Conservation (phyloP, 1,140 invertebrate species). For the Conus betulinus region DNA sequence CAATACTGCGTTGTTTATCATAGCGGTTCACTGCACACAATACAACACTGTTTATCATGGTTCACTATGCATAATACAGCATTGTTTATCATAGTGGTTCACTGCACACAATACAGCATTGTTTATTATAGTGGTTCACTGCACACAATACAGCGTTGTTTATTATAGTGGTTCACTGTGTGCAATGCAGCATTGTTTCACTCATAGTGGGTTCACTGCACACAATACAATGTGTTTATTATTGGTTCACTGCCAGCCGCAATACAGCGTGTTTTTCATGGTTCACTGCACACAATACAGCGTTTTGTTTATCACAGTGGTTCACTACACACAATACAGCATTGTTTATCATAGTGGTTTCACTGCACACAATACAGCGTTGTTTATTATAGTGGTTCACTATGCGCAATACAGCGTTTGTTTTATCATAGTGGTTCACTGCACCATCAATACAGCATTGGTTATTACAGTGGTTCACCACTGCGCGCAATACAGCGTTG, state of each 20-base stretch:
- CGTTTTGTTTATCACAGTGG: neutral
- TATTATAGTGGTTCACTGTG: no score
- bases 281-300: no score
- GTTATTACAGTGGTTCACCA: conserved; percentile 62
- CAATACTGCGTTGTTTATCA: neutral
- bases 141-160: neutral
- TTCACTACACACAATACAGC: neutral
- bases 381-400: neutral
- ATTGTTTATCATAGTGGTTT: no score
- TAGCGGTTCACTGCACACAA: conserved; percentile 67
- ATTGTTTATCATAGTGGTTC: neutral
- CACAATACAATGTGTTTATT: neutral
- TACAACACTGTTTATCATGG: conserved; percentile 33
- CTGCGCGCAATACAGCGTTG: no score
- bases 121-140: no score
- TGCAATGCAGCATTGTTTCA: no score
- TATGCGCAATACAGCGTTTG: conserved; percentile 50
- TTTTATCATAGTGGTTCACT: no score
- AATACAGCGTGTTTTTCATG: conserved; percentile 60
- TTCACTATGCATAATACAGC: neutral
- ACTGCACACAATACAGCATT: no score
- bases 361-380: neutral
- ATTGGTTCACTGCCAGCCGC: no score
- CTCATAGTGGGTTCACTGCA: no score
- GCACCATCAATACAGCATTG: no score